Evolutionary conservation across 53 echinoderm and acorn worm species (phyloP).

Genomic region (Glandiceps talaboti): DNA sequence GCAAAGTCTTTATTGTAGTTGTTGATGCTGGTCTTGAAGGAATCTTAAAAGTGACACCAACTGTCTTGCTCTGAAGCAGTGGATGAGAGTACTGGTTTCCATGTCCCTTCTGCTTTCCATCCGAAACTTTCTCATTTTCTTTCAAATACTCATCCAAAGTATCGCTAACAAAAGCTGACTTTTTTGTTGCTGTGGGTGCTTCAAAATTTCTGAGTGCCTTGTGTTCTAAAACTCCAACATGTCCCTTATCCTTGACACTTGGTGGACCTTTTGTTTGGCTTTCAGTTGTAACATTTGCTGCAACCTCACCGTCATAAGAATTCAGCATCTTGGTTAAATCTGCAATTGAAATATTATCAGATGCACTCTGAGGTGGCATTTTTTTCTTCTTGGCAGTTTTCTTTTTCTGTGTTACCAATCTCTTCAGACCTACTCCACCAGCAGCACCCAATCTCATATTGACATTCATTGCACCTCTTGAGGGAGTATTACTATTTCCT

Average conservation of each 20-base stretch:
- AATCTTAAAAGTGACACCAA: conserved; percentile 42
- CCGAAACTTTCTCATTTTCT: not conserved
- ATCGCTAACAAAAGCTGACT: conserved; percentile 81
- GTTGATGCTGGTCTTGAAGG: conserved; percentile 33
- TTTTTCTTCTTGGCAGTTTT: not conserved
- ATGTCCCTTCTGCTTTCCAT: conserved; percentile 1
- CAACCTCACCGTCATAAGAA: too few species aligned
- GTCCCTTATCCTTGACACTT: not conserved
- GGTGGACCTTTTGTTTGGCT: not conserved
- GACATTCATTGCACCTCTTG: not conserved
- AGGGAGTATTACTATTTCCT: not conserved
- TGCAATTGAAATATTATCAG: not conserved
- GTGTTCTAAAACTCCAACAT: not conserved
- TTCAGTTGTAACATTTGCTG: not conserved
- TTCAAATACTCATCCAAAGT: conserved; percentile 57
- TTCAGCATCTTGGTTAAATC: not conserved
- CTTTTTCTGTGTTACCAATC: too few species aligned
- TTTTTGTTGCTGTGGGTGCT: conserved; percentile 48
- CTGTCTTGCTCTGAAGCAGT: conserved; percentile 16
- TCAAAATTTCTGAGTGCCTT: conserved; percentile 56
- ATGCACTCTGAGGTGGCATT: not conserved
- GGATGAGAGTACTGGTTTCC: conserved; percentile 20
- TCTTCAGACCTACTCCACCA: too few species aligned
- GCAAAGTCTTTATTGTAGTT: not conserved
- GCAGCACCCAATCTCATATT: not conserved